Base-by-base conservation (phyloP, 2,113 vertebrate species). In the Mormoops blainvillei region DNA sequence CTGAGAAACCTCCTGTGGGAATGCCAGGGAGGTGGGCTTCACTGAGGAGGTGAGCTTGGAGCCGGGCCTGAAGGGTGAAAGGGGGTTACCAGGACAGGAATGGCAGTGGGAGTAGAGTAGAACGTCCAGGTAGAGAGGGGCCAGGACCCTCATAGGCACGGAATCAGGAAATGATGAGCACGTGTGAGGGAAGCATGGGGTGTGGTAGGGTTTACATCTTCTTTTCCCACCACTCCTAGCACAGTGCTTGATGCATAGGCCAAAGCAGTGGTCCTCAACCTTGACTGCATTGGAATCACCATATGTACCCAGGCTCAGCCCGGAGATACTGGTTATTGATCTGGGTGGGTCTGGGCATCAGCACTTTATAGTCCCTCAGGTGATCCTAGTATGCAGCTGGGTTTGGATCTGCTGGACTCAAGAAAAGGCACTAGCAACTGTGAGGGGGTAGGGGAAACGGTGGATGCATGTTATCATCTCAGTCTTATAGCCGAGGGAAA, bases 381-480 rank as follows among this genome's bases (percentile, higher is more conserved):
- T 26, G 70, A 73, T 10, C 43, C 61, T 52, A 18, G 56, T 18
- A 9, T 19, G 36, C 7, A 31, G 61, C 9, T 0, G 8, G 26
- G 8, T 71, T 81, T 68, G 74, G 80, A 65, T 54, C 10, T 14
- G n/a, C 56, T 31, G 31, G 18, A 12, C 58, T 45, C 58, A 22
- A 90, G 36, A 45, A 94, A 45, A 82, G 36, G 28, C 58, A 33
- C n/a, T 6, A 56, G 33, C 19, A 52, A 4, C 41, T 31, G 18
- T 52, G 48, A 7, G 36, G 8, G 20, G 9, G 13, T 19, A 14
- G 43, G 19, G 19, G 41, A 20, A 33, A 61, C 18, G 3, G 13
- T 41, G 11, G n/a, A 28, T 7, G 4, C 1, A 2, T 16, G 7
- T 28, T 70, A 48, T 28, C 22, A 4, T 76, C 41, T 0, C 0